phyloP scores from a whole-genome alignment of 1,140 invertebrate genomes.

The Sinella curviseta region DNA sequence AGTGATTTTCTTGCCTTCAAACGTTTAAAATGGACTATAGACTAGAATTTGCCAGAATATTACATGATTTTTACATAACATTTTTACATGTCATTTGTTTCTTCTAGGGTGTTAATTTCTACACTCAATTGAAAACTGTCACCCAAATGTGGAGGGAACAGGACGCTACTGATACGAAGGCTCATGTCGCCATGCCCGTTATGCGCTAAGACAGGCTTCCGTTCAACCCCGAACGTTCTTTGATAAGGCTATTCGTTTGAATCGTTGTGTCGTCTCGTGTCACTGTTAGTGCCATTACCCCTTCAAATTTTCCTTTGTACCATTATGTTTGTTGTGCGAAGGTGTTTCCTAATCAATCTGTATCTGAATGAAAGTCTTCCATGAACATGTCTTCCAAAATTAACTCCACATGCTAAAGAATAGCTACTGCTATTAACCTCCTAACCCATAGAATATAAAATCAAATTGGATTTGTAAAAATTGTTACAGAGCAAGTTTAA shows the following conservation, averaged over 20 bases:
- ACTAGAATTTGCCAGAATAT: neutral
- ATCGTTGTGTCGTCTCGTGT: neutral
- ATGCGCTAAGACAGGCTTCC: constrained; percentile 65
- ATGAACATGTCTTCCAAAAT: too few relatives aligned
- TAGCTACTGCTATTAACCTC: too few relatives aligned
- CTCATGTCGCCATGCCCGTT: constrained; percentile 84
- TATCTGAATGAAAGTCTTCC: too few relatives aligned
- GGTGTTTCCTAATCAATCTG: too few relatives aligned
- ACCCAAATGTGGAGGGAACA: constrained; percentile 93
- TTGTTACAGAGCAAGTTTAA: too few relatives aligned
- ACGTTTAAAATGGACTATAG: neutral
- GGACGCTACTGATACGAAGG: constrained; percentile 73
- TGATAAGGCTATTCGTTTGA: neutral
- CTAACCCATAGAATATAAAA: too few relatives aligned
- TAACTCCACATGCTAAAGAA: too few relatives aligned
- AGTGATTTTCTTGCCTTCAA: too few relatives aligned
- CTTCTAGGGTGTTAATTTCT: constrained; percentile 91
- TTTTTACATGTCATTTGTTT: too few relatives aligned
- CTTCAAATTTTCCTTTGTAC: too few relatives aligned
- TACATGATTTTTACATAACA: neutral
- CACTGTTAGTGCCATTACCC: neutral
- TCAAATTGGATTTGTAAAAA: too few relatives aligned
- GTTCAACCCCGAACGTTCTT: neutral
- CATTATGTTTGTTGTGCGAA: too few relatives aligned
- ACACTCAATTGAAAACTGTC: constrained; percentile 95